Conservation (phyloP, 2,888 invertebrate genomes). For the Tiphia femorata region DNA sequence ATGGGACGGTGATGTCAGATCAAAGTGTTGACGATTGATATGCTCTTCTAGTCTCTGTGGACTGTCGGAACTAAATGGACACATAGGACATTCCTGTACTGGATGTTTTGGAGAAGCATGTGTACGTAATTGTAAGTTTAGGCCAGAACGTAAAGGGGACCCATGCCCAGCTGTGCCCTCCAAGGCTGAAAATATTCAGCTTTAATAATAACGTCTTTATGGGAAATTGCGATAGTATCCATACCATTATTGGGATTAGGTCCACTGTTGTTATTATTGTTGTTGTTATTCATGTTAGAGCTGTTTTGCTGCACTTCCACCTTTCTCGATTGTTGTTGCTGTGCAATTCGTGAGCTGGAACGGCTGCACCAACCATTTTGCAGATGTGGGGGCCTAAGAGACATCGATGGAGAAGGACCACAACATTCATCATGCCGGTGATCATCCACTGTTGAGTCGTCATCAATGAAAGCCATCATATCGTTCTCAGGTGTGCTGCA, state of each 20-base stretch:
- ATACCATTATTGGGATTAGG: slow-evolving; percentile 61
- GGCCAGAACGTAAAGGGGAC: slow-evolving; percentile 76
- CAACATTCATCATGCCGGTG: slow-evolving; percentile 69
- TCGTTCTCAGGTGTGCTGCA: slow-evolving; percentile 76
- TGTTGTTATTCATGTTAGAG: slow-evolving; percentile 65
- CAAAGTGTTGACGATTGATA: slow-evolving; percentile 87
- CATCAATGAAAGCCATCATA: slow-evolving; percentile 83
- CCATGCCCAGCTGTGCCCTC: slow-evolving; percentile 74
- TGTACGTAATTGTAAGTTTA: slow-evolving; percentile 65
- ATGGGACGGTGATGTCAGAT: slow-evolving; percentile 81
- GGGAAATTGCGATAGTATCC: neutral
- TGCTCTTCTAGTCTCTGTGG: slow-evolving; percentile 84
- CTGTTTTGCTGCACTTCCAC: slow-evolving; percentile 33
- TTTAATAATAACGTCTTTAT: neutral
- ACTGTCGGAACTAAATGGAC: slow-evolving; percentile 81
- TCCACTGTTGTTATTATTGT: slow-evolving; percentile 66
- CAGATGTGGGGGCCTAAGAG: slow-evolving; percentile 69
- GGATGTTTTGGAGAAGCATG: slow-evolving; percentile 65
- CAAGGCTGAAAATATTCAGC: slow-evolving; percentile 43
- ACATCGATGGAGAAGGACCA: slow-evolving; percentile 63
- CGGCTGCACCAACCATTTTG: slow-evolving; percentile 74
- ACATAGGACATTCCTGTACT: slow-evolving; percentile 78
- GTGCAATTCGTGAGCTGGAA: slow-evolving; percentile 47
- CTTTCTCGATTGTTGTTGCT: slow-evolving; percentile 29
- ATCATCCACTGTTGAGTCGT: slow-evolving; percentile 74